phyloP scores from a whole-genome alignment of 2,888 invertebrate genomes.

The Merodon equestris region DNA sequence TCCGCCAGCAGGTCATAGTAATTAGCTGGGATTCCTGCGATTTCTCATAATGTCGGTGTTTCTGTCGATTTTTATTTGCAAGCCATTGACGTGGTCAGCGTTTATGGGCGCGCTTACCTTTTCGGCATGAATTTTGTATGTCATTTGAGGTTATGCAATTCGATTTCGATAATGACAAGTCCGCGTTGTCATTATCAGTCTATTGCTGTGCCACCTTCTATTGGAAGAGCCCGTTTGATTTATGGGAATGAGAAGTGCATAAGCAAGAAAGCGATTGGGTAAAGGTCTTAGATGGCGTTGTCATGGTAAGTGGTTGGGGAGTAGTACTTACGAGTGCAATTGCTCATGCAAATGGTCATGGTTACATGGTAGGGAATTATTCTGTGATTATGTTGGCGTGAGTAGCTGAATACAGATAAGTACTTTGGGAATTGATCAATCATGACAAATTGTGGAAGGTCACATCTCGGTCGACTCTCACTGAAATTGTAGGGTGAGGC shows the following conservation, averaged over 20 bases:
- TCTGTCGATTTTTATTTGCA: slow-evolving; percentile 35
- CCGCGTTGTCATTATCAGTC: slow-evolving; percentile 36
- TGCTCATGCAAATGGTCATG: not conserved
- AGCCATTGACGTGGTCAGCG: slow-evolving; percentile 11
- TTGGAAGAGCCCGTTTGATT: not conserved
- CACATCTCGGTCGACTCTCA: too few species aligned
- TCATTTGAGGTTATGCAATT: slow-evolving; percentile 35
- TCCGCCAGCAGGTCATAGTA: slow-evolving; percentile 14
- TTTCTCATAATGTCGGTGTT: not conserved
- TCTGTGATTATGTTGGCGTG: not conserved
- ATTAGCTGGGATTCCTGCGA: slow-evolving; percentile 37
- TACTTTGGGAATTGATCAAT: slow-evolving; percentile 14
- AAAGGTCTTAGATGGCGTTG: slow-evolving; percentile 6
- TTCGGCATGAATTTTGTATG: slow-evolving; percentile 27
- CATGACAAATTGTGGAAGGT: too few species aligned
- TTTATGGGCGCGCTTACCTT: slow-evolving; percentile 43
- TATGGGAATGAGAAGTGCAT: slow-evolving; percentile 18
- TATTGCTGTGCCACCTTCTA: slow-evolving; percentile 7
- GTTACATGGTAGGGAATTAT: not conserved
- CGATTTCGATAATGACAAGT: slow-evolving; percentile 26
- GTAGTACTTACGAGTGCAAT: not conserved
- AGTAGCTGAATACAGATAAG: slow-evolving; percentile 7
- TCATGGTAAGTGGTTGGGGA: slow-evolving; percentile 31
- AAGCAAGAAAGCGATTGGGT: slow-evolving; percentile 15
- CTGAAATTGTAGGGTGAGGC: too few species aligned